Evolutionary conservation across 2,888 invertebrate species (phyloP).

Genomic region (Panorpa germanica): DNA sequence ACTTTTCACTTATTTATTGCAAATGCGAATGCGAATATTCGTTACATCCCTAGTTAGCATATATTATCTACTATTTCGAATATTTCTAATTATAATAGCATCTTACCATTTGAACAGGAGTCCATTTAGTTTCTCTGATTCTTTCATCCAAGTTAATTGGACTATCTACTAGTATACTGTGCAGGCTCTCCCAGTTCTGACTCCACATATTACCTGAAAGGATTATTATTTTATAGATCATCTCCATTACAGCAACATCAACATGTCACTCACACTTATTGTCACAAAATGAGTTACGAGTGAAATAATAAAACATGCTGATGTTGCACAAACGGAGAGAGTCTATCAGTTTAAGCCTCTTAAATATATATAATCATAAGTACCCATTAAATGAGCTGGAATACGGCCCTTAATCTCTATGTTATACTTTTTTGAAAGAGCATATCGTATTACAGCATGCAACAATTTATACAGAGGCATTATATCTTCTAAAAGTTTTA

Average conservation of each 20-base stretch:
- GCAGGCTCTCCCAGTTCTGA: slow-evolving; percentile 43
- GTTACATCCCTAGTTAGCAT: no score
- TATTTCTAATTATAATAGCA: slow-evolving; percentile 2
- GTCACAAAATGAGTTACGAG: no score
- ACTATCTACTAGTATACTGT: slow-evolving; percentile 32
- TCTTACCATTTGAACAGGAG: slow-evolving; percentile 34
- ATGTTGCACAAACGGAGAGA: slow-evolving; percentile 15
- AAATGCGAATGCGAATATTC: no score
- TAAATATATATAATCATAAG: slow-evolving; percentile 3
- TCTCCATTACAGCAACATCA: no score
- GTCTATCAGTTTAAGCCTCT: neutral
- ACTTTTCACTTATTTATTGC: no score
- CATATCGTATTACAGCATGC: slow-evolving; percentile 50
- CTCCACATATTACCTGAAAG: slow-evolving; percentile 45
- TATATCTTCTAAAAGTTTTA: slow-evolving; percentile 31
- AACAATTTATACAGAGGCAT: slow-evolving; percentile 45
- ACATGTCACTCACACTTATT: no score
- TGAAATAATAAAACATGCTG: no score
- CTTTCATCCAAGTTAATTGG: slow-evolving; percentile 29
- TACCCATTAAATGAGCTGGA: slow-evolving; percentile 51
- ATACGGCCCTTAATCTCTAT: slow-evolving; percentile 39
- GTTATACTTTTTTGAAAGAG: slow-evolving; percentile 29
- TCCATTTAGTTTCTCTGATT: slow-evolving; percentile 32
- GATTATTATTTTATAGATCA: no score
- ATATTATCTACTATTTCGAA: slow-evolving; percentile 2